phyloP scores from a whole-genome alignment of 2,888 invertebrate species.

The Nomada fabriciana region DNA sequence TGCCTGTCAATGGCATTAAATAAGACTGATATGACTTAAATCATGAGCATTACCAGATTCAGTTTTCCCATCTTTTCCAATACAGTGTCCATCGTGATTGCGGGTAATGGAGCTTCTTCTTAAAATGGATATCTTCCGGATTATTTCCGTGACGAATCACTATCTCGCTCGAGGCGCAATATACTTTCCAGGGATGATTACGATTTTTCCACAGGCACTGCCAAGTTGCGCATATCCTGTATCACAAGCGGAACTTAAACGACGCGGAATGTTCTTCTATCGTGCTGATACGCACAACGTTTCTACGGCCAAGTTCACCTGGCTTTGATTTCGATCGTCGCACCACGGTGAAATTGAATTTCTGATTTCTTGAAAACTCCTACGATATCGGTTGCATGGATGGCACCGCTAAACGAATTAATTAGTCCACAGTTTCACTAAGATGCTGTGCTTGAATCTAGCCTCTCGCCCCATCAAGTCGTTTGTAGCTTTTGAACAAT shows the following conservation, averaged over 20 bases:
- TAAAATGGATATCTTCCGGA: background rate
- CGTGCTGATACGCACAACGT: background rate
- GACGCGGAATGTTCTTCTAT: background rate
- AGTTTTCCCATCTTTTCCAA: conserved; percentile 83
- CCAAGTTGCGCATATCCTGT: conserved; percentile 28
- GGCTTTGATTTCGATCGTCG: conserved; percentile 28
- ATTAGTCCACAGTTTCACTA: conserved; percentile 10
- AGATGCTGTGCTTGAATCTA: background rate
- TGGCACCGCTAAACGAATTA: background rate
- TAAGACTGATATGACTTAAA: background rate
- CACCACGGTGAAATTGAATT: background rate
- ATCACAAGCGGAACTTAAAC: background rate
- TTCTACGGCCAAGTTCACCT: conserved; percentile 2
- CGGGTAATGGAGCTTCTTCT: background rate
- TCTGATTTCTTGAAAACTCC: background rate
- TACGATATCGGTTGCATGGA: background rate
- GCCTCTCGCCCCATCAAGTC: conserved; percentile 1
- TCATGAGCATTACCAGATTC: conserved; percentile 79
- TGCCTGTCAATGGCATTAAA: no score
- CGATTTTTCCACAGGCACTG: conserved; percentile 31
- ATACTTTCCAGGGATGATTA: conserved; percentile 8
- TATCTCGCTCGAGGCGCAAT: background rate
- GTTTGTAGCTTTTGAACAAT: background rate
- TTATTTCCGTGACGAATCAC: background rate
- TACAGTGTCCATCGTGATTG: conserved; percentile 79